Evolutionary conservation across 2,113 vertebrate genomes (phyloP).

Genomic region (Dendrocopos noguchii): DNA sequence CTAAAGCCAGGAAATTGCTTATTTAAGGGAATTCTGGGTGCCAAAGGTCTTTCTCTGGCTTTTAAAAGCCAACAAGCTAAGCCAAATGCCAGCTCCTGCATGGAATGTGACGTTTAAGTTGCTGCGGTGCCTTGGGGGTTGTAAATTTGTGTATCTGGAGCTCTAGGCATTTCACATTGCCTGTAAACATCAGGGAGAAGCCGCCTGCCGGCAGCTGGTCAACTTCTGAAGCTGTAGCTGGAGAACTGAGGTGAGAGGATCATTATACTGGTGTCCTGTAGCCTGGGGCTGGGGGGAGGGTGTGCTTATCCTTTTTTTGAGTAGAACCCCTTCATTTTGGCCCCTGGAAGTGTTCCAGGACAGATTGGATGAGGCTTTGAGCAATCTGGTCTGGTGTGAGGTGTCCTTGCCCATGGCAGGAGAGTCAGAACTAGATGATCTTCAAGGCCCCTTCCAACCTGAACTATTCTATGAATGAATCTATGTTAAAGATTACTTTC

Average conservation of each 20-base stretch:
- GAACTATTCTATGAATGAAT: no score
- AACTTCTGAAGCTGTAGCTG: not conserved
- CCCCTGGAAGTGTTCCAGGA: not conserved
- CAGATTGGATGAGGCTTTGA: no score
- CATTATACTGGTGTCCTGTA: not conserved
- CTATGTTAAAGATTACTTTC: not conserved
- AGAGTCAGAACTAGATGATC: no score
- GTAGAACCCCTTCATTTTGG: not conserved
- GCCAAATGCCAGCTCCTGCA: not conserved
- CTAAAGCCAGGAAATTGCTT: not conserved
- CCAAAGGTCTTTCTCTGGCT: not conserved
- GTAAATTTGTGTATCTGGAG: not conserved
- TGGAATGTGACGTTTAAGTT: not conserved
- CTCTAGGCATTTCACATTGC: not conserved
- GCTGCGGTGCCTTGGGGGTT: not conserved
- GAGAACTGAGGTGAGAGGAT: not conserved
- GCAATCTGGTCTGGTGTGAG: no score
- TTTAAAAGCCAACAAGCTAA: not conserved
- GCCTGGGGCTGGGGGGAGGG: not conserved
- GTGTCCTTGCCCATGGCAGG: no score
- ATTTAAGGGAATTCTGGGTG: not conserved
- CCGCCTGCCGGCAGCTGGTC: not conserved
- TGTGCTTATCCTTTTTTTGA: accelerated
- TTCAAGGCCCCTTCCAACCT: no score
- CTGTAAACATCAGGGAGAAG: not conserved